Conservation (phyloP, 2,113 vertebrate species). For the Ptilonorhynchus violaceus region DNA sequence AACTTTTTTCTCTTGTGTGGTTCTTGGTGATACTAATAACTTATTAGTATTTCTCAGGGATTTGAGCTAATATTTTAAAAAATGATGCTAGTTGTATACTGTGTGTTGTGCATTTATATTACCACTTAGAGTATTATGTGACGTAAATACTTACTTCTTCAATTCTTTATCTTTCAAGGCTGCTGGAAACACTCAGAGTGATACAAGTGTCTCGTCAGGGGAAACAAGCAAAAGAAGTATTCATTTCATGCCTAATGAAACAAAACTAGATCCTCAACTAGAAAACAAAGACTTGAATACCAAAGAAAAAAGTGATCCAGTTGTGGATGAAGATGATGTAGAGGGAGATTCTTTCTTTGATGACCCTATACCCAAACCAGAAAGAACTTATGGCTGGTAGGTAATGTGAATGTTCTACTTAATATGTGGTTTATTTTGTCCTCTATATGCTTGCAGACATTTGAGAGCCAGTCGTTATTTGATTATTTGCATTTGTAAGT, state of each 20-base stretch:
- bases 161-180: constrained; percentile 37
- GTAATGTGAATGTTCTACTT: background rate
- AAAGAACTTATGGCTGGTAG: constrained; percentile 86
- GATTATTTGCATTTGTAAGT: background rate
- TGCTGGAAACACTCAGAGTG: constrained; percentile 63
- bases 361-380: constrained; percentile 88
- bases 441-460: background rate
- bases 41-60: background rate
- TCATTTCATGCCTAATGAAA: constrained; percentile 55
- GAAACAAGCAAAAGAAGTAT: constrained; percentile 66
- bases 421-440: background rate
- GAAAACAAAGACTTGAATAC: constrained; percentile 20
- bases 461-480: background rate
- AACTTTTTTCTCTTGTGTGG: background rate
- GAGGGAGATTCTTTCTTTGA: constrained; percentile 95
- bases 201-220: constrained; percentile 59
- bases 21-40: background rate
- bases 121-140: background rate
- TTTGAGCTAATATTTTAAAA: background rate
- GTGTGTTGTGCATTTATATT: background rate
- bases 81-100: background rate
- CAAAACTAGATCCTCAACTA: constrained; percentile 36
- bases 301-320: constrained; percentile 46
- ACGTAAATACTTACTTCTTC: background rate
- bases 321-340: constrained; percentile 71